Base-by-base conservation (phyloP, 1,140 invertebrate genomes). In the Sweltsa coloradensis region DNA sequence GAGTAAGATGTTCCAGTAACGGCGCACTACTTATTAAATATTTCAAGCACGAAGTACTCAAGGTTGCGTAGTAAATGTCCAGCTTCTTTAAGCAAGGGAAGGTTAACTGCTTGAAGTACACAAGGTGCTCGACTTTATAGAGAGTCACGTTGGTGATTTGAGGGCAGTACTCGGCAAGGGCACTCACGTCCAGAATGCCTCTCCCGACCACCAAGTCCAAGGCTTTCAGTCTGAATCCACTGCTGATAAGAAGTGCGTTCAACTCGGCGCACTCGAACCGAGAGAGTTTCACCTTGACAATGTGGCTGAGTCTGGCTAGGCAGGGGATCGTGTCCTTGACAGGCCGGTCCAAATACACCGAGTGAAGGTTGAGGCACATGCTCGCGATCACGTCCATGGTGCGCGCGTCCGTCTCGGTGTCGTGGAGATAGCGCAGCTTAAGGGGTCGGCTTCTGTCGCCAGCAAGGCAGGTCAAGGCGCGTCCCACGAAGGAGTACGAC, bases 401-500 rank as follows among this genome's bases (percentile, higher is more conserved):
- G 27, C 71, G 60, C 41, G 66, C 53, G 51, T 72, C 71, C 1
- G 77, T 79, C 45, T 64, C 59, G 2, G 72, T 73, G 51, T 79
- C 76, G 44, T 78, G 76, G 2, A 79, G 53, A 53, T 78, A 78
- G 49, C 72, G 73, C 22, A 79, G 52, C 48, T 74, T 75, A 14
- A 71, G 72, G 58, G 66, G 68, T 41, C 69, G 64, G 5, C 3
- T 18, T 4, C 16, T 22, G 11, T 29, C 26, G 11, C 34, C 27
- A 14, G 22, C 3, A n/a, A 44, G 5, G 11, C 29, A 34, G 21
- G 21, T 21, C 9, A 79, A 56, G 11, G 76, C 65, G 53, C 70
- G 70, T 2, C 77, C 77, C 16, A 78, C 74, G 55, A 71, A 79
- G 1, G 76, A 78, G 57, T 78, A 80, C 18, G 72, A 74, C 22